These are phyloP conservation scores for Parnassius glacialis DNA, from an alignment of 2,888 invertebrate species.

Conservation along the genomic window DNA sequence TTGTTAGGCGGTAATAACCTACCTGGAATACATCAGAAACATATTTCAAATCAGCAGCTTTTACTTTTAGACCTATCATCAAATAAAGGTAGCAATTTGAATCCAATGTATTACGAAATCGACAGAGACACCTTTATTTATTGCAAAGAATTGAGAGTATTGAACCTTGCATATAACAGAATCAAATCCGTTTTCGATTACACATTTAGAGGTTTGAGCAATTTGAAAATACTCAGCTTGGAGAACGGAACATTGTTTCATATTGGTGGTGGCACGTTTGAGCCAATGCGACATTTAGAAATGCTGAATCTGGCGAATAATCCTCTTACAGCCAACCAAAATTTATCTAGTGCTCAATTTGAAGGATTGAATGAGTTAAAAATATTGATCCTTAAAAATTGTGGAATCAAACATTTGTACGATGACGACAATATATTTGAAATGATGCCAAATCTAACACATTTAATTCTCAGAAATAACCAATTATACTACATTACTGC, in stretches of 20 bases:
- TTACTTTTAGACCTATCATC: constrained; percentile 74
- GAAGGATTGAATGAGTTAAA: constrained; percentile 72
- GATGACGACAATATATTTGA: constrained; percentile 73
- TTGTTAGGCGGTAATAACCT: constrained; percentile 77
- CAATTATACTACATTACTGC: constrained; percentile 64
- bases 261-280: constrained; percentile 73
- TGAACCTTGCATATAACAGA: constrained; percentile 79
- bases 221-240: constrained; percentile 71
- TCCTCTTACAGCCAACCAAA: constrained; percentile 63
- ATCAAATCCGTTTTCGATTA: constrained; percentile 73
- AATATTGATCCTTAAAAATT: constrained; percentile 72
- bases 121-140: constrained; percentile 71
- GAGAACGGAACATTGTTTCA: constrained; percentile 76
- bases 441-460: constrained; percentile 71
- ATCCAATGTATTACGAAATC: constrained; percentile 74
- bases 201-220: constrained; percentile 73
- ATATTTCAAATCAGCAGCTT: constrained; percentile 69
- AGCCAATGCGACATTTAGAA: constrained; percentile 60
- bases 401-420: constrained; percentile 67
- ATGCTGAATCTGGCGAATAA: constrained; percentile 80
- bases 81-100: constrained; percentile 65
- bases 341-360: constrained; percentile 64
- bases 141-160: constrained; percentile 64
- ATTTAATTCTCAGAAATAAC: constrained; percentile 75
- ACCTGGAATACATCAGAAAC: constrained; percentile 72